Percentiles rank a stretch among this genome's conserved stretches.
phyloP scores from a whole-genome alignment of 2,113 vertebrate species.

The Gambusia affinis region DNA sequence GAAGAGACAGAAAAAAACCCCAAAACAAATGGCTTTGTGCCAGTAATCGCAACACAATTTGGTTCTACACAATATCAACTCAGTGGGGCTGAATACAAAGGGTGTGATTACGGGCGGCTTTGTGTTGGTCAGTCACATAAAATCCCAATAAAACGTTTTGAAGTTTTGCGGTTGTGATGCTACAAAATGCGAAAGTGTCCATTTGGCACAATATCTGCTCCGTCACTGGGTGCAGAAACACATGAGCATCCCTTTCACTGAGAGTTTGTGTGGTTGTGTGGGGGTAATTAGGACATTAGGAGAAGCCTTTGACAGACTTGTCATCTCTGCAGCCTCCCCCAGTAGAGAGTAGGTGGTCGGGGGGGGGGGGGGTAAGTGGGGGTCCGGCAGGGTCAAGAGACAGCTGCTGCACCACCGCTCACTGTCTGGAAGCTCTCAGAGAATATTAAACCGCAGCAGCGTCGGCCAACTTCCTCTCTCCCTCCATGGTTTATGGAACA shows the following conservation, averaged over 20 bases:
- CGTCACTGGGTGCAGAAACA: constrained; percentile 46
- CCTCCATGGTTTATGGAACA: constrained; percentile 58
- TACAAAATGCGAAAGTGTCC: not conserved
- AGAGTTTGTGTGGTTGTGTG: constrained; percentile 12
- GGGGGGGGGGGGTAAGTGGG: constrained; percentile 65
- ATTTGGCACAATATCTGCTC: constrained; percentile 41
- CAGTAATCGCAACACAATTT: not conserved
- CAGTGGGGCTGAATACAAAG: not conserved
- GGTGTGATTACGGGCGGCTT: not conserved
- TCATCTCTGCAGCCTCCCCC: constrained; percentile 71
- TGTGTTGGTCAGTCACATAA: not conserved
- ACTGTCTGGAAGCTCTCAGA: constrained; percentile 76
- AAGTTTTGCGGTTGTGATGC: not conserved
- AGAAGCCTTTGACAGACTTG: constrained; percentile 76
- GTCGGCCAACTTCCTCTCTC: constrained; percentile 60
- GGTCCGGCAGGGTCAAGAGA: constrained; percentile 73
- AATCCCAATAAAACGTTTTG: not conserved
- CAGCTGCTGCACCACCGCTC: constrained; percentile 76
- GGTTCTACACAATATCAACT: not conserved
- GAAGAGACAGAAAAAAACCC: not conserved
- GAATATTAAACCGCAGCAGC: constrained; percentile 74
- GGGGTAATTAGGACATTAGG: constrained; percentile 78
- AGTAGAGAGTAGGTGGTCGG: constrained; percentile 69
- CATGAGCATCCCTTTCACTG: not conserved
- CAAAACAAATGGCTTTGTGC: not conserved